Percentiles rank a stretch among this genome's conserved stretches.
phyloP scores from a whole-genome alignment of 2,113 vertebrate genomes.

The Octodon degus region DNA sequence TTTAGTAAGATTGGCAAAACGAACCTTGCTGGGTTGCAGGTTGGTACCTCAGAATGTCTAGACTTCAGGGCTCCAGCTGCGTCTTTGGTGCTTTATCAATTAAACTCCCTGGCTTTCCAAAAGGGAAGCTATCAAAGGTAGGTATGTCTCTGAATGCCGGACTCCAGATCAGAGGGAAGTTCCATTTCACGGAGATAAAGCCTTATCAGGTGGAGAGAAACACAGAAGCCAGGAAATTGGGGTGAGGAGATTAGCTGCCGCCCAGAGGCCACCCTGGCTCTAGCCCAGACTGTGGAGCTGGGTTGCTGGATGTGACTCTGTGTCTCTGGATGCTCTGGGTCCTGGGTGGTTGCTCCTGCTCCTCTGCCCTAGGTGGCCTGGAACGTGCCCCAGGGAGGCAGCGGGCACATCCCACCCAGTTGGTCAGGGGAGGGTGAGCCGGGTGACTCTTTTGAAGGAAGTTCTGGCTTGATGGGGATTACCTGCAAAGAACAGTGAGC shows the following conservation, averaged over 20 bases:
- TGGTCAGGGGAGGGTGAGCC: not conserved
- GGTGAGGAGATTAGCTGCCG: conserved; percentile 45
- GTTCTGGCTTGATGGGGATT: not conserved
- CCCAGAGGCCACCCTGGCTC: conserved; percentile 9
- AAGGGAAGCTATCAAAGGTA: conserved; percentile 63
- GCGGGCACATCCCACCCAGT: not conserved
- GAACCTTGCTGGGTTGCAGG: not conserved
- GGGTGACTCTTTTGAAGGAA: not conserved
- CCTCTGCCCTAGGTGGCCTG: not conserved
- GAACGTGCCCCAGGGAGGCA: not conserved
- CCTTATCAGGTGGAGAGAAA: conserved; percentile 69
- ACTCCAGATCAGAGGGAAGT: conserved; percentile 63
- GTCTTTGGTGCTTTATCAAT: conserved; percentile 62
- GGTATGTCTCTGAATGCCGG: not conserved
- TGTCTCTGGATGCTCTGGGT: accelerated
- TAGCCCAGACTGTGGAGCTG: conserved; percentile 14
- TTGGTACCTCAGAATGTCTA: conserved; percentile 42
- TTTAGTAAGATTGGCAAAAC: not conserved
- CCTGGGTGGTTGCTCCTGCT: not conserved
- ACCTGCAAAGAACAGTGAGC: not conserved
- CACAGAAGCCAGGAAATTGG: conserved; percentile 66
- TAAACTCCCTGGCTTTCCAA: not conserved
- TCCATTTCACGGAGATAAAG: conserved; percentile 65
- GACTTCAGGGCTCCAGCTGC: conserved; percentile 65
- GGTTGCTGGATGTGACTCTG: not conserved